Evolutionary conservation across 2,888 invertebrate genomes (phyloP).

Genomic region (Carpatolechia fugitivella): DNA sequence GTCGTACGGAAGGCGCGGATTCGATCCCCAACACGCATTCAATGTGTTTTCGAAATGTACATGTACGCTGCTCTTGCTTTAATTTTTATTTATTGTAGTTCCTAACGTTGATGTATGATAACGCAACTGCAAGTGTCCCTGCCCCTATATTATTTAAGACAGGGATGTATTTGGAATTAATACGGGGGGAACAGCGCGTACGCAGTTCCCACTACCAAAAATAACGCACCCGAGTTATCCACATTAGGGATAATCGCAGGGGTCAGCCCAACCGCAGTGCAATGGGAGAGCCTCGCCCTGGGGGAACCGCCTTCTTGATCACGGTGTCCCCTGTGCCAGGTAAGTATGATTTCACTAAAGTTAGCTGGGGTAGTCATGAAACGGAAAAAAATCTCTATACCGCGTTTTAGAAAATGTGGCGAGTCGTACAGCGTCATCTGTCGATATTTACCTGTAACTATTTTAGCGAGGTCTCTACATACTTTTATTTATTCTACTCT

Average conservation of each 20-base stretch:
- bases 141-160: no score
- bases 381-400: not conserved
- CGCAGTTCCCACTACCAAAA: slow-evolving; percentile 21
- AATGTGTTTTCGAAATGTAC: no score
- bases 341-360: slow-evolving; percentile 1
- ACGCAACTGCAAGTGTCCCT: no score
- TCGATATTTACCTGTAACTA: no score
- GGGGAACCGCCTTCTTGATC: slow-evolving; percentile 15
- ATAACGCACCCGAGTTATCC: slow-evolving; percentile 21
- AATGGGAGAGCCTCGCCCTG: slow-evolving; percentile 17
- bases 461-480: no score
- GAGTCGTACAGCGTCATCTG: slow-evolving; percentile 3
- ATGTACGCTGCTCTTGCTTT: no score
- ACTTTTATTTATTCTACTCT: no score
- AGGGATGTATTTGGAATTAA: not conserved
- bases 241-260: slow-evolving; percentile 20
- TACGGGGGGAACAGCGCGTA: slow-evolving; percentile 16
- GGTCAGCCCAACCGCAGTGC: slow-evolving; percentile 17
- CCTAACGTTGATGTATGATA: no score
- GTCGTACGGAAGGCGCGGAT: no score
- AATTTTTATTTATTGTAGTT: no score
- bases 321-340: slow-evolving; percentile 16
- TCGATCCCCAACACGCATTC: no score
- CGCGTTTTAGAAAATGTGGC: not conserved
- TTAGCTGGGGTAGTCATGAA: not conserved